Evolutionary conservation across 2,797 vertebrate genomes (phyloP).

Genomic region (Melanotaenia boesemani): DNA sequence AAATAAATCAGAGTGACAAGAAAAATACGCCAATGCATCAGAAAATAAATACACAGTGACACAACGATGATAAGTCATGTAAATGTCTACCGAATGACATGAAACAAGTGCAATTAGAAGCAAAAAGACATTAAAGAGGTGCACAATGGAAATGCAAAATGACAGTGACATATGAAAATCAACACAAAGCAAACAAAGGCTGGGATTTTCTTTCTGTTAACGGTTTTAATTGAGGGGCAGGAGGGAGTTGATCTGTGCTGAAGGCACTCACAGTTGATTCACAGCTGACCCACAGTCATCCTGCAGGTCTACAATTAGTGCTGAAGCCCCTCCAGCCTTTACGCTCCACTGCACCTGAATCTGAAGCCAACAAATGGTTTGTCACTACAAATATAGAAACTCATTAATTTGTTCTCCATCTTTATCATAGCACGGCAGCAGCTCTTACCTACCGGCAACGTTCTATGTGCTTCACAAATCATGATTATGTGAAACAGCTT

Average conservation of each 20-base stretch:
- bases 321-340: not conserved
- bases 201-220: not conserved
- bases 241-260: not conserved
- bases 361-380: slow-evolving; percentile 17
- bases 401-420: slow-evolving; percentile 13
- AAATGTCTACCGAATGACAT: not conserved
- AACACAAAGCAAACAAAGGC: not conserved
- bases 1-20: not conserved
- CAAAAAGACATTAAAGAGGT: not conserved
- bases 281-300: slow-evolving; percentile 1
- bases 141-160: not conserved
- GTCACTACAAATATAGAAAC: slow-evolving; percentile 11
- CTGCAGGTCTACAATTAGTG: slow-evolving; percentile 2
- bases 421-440: slow-evolving; percentile 4
- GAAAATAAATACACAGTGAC: not conserved
- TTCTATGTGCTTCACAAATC: not conserved
- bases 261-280: not conserved
- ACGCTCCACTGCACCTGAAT: not conserved
- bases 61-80: not conserved
- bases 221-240: not conserved
- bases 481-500: not conserved
- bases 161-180: not conserved
- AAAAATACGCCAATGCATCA: not conserved
- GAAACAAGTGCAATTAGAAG: not conserved
- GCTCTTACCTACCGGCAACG: not conserved